phyloP scores from a whole-genome alignment of 1,140 invertebrate species.

The Metaphire vulgaris region DNA sequence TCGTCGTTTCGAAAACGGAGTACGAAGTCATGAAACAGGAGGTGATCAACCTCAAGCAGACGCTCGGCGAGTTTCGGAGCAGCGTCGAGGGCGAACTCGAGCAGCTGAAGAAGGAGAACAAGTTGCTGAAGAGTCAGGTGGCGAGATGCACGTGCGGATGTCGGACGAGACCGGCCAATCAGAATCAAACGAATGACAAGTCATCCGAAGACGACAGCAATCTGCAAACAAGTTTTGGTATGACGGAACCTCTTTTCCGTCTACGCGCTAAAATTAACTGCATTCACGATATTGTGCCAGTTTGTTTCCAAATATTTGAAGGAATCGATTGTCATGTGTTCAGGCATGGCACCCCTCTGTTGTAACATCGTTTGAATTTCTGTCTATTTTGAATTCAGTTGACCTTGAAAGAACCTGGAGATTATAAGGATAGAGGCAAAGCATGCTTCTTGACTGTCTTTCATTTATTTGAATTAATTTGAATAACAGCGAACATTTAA shows the following conservation, averaged over 20 bases:
- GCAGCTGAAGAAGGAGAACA: conserved; percentile 16
- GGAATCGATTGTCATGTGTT: too few species aligned
- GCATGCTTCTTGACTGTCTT: too few species aligned
- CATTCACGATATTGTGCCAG: too few species aligned
- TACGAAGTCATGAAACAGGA: conserved; percentile 8
- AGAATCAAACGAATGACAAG: conserved; percentile 7
- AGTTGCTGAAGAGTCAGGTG: conserved; percentile 1
- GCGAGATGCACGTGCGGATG: conserved; percentile 14
- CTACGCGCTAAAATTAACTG: too few species aligned
- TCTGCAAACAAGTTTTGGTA: conserved; percentile 11
- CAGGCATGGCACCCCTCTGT: too few species aligned
- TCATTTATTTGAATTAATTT: too few species aligned
- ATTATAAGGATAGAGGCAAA: too few species aligned
- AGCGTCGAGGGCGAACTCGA: conserved; percentile 3
- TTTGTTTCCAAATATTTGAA: too few species aligned
- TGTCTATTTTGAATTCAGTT: too few species aligned
- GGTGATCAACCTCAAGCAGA: conserved; percentile 15
- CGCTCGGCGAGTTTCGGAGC: neutral
- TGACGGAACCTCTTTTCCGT: neutral
- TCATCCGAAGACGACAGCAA: conserved; percentile 19
- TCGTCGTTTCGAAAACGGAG: conserved; percentile 10
- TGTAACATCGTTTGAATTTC: too few species aligned
- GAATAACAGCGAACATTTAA: too few species aligned
- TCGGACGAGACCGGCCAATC: neutral
- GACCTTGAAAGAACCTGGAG: too few species aligned